Conservation (phyloP, 2,888 invertebrate species). For the Cremastinae sp. region DNA sequence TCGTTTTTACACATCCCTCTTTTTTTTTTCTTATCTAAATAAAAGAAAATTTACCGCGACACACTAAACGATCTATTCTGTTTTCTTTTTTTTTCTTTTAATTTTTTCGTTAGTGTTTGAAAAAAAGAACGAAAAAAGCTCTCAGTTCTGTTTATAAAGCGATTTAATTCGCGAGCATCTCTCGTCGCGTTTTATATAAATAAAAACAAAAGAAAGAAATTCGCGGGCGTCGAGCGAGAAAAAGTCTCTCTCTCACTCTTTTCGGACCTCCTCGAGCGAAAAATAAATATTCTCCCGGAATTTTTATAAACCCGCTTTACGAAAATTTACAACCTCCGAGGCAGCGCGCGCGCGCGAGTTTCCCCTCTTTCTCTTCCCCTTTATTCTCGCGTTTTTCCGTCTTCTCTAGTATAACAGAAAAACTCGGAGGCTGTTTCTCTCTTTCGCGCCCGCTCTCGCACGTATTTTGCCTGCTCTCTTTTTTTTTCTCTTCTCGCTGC, state of each 20-base stretch:
- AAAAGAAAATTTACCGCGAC: slow-evolving; percentile 24
- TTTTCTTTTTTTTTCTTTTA: slow-evolving; percentile 15
- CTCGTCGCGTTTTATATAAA: slow-evolving; percentile 49
- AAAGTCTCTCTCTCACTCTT: slow-evolving; percentile 15
- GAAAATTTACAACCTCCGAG: slow-evolving; percentile 50
- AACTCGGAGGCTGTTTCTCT: slow-evolving; percentile 19
- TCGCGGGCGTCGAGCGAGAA: slow-evolving; percentile 31
- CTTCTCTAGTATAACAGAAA: slow-evolving; percentile 19
- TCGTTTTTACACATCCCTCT: no score
- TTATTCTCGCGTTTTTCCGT: no score
- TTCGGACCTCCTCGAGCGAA: slow-evolving; percentile 37
- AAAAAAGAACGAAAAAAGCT: slow-evolving; percentile 16
- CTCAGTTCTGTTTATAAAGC: neutral
- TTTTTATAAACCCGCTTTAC: slow-evolving; percentile 60
- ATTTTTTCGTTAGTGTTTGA: slow-evolving; percentile 1
- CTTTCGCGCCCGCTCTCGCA: slow-evolving; percentile 11
- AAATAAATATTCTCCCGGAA: slow-evolving; percentile 61
- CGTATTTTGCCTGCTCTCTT: slow-evolving; percentile 14
- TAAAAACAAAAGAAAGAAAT: slow-evolving; percentile 49
- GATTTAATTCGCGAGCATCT: slow-evolving; percentile 1
- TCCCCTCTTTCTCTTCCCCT: slow-evolving; percentile 8
- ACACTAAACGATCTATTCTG: neutral
- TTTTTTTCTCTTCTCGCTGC: neutral
- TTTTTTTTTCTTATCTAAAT: slow-evolving; percentile 10
- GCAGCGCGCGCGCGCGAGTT: neutral